Percentiles rank a stretch among this genome's conserved stretches.
These are phyloP conservation scores for Oreortyx pictus DNA, from an alignment of 2,797 vertebrate species.

Conservation along the genomic window DNA sequence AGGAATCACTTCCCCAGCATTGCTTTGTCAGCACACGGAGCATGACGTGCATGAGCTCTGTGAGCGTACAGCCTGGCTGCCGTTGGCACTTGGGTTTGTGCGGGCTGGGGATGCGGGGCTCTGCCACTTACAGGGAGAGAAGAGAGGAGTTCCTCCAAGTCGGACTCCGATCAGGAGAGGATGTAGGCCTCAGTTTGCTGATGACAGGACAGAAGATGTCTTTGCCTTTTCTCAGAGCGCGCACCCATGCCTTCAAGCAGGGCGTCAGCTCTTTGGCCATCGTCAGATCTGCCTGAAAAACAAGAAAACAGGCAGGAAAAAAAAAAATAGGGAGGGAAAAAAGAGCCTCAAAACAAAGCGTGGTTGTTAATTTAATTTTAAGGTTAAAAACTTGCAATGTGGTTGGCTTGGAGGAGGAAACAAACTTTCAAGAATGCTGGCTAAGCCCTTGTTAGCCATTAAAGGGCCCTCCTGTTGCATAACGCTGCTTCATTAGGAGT, in stretches of 20 bases:
- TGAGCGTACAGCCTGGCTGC: not conserved
- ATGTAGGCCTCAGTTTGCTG: accelerated
- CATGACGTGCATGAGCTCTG: not conserved
- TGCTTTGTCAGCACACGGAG: no score
- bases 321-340: no score
- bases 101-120: not conserved
- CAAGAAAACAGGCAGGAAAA: not conserved
- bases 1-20: not conserved
- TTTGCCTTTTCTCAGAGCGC: not conserved
- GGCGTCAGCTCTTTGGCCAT: not conserved
- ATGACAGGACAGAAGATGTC: not conserved
- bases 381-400: not conserved
- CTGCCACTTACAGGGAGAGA: not conserved
- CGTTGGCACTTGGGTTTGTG: not conserved
- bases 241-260: not conserved
- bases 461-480: not conserved
- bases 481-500: not conserved
- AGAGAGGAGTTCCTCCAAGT: no score
- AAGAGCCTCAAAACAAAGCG: not conserved
- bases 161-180: not conserved
- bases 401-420: not conserved
- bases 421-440: not conserved
- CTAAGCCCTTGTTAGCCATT: not conserved
- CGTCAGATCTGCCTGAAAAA: not conserved
- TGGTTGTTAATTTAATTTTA: not conserved